Percentiles rank a stretch among this genome's conserved stretches.
Evolutionary conservation across 2,113 vertebrate genomes (phyloP).

Genomic region (Dicerorhinus sumatrensis): DNA sequence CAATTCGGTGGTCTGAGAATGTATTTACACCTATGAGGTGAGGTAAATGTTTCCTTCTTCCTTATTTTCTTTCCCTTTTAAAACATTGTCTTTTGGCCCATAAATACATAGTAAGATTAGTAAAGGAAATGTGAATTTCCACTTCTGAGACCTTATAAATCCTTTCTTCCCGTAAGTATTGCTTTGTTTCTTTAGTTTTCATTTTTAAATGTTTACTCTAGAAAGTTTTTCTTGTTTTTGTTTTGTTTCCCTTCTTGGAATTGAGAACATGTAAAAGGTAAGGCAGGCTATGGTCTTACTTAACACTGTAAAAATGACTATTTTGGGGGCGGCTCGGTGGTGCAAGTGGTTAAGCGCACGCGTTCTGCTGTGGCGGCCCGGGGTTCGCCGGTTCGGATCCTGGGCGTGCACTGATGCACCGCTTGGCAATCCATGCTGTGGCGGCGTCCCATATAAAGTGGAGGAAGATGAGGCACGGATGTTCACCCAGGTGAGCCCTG

Average conservation of each 20-base stretch:
- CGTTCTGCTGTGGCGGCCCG: no score
- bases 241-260: slow-evolving; percentile 39
- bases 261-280: slow-evolving; percentile 4
- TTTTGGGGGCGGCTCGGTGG: neutral
- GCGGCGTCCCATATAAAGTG: no score
- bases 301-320: neutral
- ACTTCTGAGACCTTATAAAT: neutral
- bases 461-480: no score
- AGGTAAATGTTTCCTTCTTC: slow-evolving; percentile 58
- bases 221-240: slow-evolving; percentile 40
- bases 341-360: no score
- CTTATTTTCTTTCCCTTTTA: neutral
- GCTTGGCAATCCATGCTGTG: no score
- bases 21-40: slow-evolving; percentile 86
- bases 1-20: slow-evolving; percentile 91
- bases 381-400: no score
- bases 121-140: slow-evolving; percentile 22
- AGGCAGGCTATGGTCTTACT: neutral
- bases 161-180: neutral
- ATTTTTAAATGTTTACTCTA: slow-evolving; percentile 24
- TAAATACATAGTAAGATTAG: neutral
- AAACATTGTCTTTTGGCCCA: neutral
- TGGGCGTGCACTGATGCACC: no score
- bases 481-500: no score
- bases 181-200: neutral